Conservation (phyloP, 2,113 vertebrate genomes). For the Raja brachyura region DNA sequence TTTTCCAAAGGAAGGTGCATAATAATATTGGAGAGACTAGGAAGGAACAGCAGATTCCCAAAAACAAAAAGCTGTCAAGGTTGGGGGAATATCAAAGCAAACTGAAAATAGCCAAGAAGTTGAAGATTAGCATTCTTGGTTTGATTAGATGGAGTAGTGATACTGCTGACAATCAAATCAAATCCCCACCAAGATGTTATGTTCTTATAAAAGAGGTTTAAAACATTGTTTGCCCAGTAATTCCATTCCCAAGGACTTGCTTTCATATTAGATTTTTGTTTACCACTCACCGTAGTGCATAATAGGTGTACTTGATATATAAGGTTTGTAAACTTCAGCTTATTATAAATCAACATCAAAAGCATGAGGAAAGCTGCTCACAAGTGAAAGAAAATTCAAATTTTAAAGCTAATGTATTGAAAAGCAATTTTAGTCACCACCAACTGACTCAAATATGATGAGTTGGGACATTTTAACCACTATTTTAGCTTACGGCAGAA, state of each 20-base stretch:
- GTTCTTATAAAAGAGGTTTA: not conserved
- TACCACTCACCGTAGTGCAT: constrained; percentile 61
- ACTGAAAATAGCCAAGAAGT: too few relatives aligned
- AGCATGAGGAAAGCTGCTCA: constrained; percentile 39
- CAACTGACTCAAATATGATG: not conserved
- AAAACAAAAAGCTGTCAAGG: not conserved
- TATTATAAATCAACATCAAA: constrained; percentile 78
- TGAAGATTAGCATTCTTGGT: too few relatives aligned
- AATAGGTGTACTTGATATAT: constrained; percentile 74
- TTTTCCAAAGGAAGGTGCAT: too few relatives aligned
- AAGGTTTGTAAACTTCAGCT: constrained; percentile 92
- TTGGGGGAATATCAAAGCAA: not conserved
- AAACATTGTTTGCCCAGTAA: not conserved
- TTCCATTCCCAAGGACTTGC: not conserved
- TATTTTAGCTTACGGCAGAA: not conserved
- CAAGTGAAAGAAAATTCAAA: not conserved
- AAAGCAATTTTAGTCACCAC: not conserved
- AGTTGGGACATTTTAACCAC: not conserved
- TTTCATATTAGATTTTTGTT: not conserved
- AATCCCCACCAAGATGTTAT: too few relatives aligned
- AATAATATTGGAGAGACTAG: not conserved
- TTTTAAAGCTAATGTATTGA: too few relatives aligned
- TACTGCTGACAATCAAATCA: too few relatives aligned
- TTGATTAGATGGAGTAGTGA: too few relatives aligned
- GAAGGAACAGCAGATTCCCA: not conserved